Evolutionary conservation across 1,140 invertebrate genomes (phyloP).

Genomic region (Cydia amplana): DNA sequence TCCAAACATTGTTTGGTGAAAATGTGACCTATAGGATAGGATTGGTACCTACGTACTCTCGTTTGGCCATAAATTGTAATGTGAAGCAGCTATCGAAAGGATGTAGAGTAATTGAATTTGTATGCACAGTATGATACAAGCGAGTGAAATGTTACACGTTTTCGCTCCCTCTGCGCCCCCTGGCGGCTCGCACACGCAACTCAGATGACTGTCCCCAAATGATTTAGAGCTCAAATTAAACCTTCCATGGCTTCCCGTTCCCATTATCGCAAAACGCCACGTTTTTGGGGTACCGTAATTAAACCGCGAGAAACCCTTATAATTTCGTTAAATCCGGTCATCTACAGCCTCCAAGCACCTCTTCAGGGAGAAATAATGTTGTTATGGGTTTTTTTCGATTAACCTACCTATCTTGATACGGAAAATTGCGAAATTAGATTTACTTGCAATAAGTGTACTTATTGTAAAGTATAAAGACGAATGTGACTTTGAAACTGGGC

Average conservation of each 20-base stretch:
- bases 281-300: slow-evolving; percentile 40
- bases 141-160: slow-evolving; percentile 47
- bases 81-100: slow-evolving; percentile 7
- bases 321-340: slow-evolving; percentile 30
- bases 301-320: slow-evolving; percentile 52
- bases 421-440: not conserved
- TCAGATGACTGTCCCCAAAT: slow-evolving; percentile 54
- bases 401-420: not conserved
- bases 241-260: slow-evolving; percentile 39
- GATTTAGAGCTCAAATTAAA: slow-evolving; percentile 57
- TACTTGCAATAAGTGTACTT: too few species aligned
- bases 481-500: not conserved
- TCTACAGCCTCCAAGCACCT: slow-evolving; percentile 24
- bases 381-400: slow-evolving; percentile 7
- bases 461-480: too few species aligned
- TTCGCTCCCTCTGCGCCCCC: slow-evolving; percentile 44
- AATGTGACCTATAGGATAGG: not conserved
- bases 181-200: slow-evolving; percentile 45
- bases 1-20: not conserved
- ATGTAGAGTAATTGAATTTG: slow-evolving; percentile 29
- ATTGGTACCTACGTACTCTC: not conserved
- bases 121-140: slow-evolving; percentile 14
- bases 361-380: slow-evolving; percentile 11
- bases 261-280: slow-evolving; percentile 30
- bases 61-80: slow-evolving; percentile 26